Evolutionary conservation across 2,113 vertebrate species (phyloP).

Genomic region (Nicator chloris): DNA sequence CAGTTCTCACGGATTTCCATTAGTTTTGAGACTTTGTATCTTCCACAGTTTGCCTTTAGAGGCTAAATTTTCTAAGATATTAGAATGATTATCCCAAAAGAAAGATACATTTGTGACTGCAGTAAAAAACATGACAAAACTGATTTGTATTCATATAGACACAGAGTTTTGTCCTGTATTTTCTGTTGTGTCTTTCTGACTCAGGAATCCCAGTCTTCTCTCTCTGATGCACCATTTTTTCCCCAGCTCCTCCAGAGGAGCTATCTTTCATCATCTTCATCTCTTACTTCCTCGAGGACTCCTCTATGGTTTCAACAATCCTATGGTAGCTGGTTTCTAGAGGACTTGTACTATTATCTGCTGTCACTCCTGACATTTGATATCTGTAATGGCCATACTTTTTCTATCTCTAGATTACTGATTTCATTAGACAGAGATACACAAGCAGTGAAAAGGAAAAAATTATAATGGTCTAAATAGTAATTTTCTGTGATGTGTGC

Average conservation of each 20-base stretch:
- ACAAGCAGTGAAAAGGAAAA: background rate
- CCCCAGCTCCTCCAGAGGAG: background rate
- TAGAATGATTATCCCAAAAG: background rate
- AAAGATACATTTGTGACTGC: background rate
- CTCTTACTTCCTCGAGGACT: background rate
- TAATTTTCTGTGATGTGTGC: background rate
- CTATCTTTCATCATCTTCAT: background rate
- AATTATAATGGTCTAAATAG: background rate
- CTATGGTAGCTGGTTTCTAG: background rate
- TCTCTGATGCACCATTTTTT: background rate
- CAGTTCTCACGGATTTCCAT: background rate
- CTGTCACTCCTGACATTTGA: background rate
- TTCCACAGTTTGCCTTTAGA: background rate
- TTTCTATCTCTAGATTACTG: background rate
- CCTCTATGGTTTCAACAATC: background rate
- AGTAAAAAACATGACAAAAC: background rate
- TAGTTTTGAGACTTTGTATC: background rate
- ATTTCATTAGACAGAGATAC: background rate
- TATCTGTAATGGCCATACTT: background rate
- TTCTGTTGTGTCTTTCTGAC: background rate
- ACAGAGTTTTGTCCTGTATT: background rate
- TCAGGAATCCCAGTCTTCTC: background rate
- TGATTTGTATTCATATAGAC: background rate
- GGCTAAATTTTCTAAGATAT: background rate
- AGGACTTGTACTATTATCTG: background rate